Evolutionary conservation across 2,888 invertebrate species (phyloP).

Genomic region (Drosophila borborema): DNA sequence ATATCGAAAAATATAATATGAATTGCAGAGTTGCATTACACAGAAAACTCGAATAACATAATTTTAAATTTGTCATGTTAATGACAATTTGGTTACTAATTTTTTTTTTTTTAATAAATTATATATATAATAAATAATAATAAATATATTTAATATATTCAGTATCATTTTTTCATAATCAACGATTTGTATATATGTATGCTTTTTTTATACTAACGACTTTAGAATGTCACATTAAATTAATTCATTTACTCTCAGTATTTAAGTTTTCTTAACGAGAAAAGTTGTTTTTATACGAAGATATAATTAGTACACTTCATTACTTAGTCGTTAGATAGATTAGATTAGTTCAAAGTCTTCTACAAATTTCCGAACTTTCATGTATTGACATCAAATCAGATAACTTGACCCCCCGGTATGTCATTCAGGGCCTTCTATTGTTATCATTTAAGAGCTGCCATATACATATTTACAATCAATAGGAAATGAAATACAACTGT

Average conservation of each 20-base stretch:
- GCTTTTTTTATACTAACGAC: no score
- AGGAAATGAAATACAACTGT: neutral
- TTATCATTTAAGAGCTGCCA: slow-evolving; percentile 15
- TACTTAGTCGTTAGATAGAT: neutral
- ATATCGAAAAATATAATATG: neutral
- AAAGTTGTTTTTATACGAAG: neutral
- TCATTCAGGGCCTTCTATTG: neutral
- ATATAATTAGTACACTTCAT: neutral
- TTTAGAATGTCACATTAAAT: no score
- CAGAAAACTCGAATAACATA: neutral
- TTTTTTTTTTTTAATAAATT: no score
- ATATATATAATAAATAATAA: no score
- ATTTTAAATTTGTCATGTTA: neutral
- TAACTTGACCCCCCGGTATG: slow-evolving; percentile 20
- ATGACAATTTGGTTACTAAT: neutral
- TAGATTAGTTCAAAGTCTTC: neutral
- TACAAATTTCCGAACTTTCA: neutral
- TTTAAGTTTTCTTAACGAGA: no score
- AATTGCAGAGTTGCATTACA: neutral
- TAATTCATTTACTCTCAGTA: no score
- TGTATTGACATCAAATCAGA: slow-evolving; percentile 3
- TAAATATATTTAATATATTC: no score
- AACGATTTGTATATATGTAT: no score
- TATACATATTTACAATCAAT: slow-evolving; percentile 1
- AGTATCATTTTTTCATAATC: no score